phyloP scores from a whole-genome alignment of 2,888 invertebrate genomes.

The Hypsopygia costalis region DNA sequence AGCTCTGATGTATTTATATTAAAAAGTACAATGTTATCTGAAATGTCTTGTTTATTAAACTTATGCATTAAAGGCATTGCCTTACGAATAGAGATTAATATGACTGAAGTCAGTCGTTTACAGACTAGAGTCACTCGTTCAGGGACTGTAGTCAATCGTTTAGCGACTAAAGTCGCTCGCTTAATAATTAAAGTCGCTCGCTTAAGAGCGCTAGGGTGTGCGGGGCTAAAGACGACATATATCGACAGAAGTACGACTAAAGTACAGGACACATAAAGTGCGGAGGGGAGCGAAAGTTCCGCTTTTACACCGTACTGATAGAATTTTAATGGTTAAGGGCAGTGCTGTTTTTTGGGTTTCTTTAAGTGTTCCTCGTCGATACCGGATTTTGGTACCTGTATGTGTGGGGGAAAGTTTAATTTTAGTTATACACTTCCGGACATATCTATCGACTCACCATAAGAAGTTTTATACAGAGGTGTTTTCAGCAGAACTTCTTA shows the following conservation, averaged over 20 bases:
- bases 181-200: neutral
- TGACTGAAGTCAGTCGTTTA: neutral
- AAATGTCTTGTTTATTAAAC: too few species aligned
- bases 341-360: conserved; percentile 87
- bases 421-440: neutral
- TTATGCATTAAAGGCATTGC: neutral
- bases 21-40: too few species aligned
- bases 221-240: conserved; percentile 21
- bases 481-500: too few species aligned
- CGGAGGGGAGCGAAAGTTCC: conserved; percentile 32
- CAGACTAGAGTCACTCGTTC: too few species aligned
- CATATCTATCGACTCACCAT: too few species aligned
- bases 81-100: neutral
- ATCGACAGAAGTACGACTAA: conserved; percentile 19
- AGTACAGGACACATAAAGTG: conserved; percentile 22
- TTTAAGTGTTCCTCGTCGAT: conserved; percentile 91
- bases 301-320: conserved; percentile 71
- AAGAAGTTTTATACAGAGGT: too few species aligned
- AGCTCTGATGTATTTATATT: too few species aligned
- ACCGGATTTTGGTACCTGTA: conserved; percentile 64
- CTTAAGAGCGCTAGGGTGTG: conserved; percentile 30
- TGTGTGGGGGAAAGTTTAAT: neutral
- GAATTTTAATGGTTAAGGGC: conserved; percentile 83
- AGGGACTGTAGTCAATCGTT: neutral
- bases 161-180: neutral